Evolutionary conservation across 1,140 invertebrate genomes (phyloP), one percentile per base, ranked within the genome.

Genomic region (Geopemphigus sp.): DNA sequence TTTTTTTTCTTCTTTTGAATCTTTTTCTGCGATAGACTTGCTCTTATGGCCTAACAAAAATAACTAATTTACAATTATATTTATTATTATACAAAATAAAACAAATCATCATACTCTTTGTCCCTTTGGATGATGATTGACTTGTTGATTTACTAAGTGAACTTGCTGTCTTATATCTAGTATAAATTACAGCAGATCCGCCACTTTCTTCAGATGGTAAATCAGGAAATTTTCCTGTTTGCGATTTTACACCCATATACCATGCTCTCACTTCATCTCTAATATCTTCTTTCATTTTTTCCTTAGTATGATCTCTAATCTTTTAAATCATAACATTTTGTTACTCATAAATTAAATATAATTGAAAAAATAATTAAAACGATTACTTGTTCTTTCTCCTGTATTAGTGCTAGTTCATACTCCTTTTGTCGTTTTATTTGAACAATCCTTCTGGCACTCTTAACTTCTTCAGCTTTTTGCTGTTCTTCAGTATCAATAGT

Each of bases 191-290:
- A 81, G 91, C 87, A 2, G 94, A 96, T 1, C 95, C 94, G 24
- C 95, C 94, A 83, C 92, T 91, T 84, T 96, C 95, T 78, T 92
- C 93, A n/a, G 93, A 91, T 5, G 95, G 95, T 83, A 95, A 91
- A 82, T 96, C 94, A 0, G 95, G 95, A 84, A 97, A 92, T 86
- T 94, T 95, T 32, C 93, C 94, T 26, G 93, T 94, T 81, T 91
- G 89, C 68, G 91, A 88, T 83, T 91, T 92, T 83, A 91, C 93
- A 59, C 91, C 90, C 81, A 91, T 89, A 14, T 96, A 91, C 94
- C 95, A 97, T 81, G 90, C 90, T 82, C 95, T 87, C 47, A 97
- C 90, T 87, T 97, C 93, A 83, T 91, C 92, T 64, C 91, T 90
- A 50, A 97, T 92, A 83, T 94, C 93, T 83, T 95, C 91, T 86